Evolutionary conservation across 2,113 vertebrate species (phyloP).

Genomic region (Tinamus guttatus): DNA sequence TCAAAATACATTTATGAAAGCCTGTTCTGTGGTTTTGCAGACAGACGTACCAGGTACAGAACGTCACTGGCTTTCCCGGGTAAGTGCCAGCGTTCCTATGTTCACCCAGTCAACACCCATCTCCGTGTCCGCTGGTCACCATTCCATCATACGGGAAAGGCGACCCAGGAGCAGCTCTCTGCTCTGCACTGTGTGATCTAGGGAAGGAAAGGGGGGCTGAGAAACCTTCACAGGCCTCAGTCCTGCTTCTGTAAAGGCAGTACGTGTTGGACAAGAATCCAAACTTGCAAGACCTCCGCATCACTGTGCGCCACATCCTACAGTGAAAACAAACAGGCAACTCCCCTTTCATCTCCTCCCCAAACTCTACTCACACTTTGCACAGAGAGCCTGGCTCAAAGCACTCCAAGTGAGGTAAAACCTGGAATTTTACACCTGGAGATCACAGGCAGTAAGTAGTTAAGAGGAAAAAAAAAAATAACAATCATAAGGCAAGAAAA

Average conservation of each 20-base stretch:
- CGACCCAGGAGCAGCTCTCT: neutral
- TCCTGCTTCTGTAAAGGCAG: neutral
- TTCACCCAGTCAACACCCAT: neutral
- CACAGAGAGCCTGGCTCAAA: neutral
- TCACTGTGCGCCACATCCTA: neutral
- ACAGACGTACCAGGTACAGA: rapidly evolving
- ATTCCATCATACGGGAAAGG: rapidly evolving
- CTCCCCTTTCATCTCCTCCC: too few species aligned
- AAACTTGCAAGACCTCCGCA: neutral
- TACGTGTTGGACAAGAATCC: neutral
- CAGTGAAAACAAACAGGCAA: neutral
- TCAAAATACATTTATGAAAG: neutral
- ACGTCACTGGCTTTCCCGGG: neutral
- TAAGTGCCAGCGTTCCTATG: rapidly evolving
- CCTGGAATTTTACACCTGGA: neutral
- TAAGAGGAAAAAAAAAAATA: too few species aligned
- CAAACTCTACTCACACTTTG: neutral
- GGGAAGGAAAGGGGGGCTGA: neutral
- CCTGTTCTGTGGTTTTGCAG: neutral
- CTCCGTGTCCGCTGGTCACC: rapidly evolving
- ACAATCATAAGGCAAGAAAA: neutral
- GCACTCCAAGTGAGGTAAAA: neutral
- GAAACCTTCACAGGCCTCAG: neutral
- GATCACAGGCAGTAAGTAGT: neutral
- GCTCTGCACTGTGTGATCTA: neutral